phyloP scores from a whole-genome alignment of 1,140 invertebrate species.

The Cataglyphis hispanica region DNA sequence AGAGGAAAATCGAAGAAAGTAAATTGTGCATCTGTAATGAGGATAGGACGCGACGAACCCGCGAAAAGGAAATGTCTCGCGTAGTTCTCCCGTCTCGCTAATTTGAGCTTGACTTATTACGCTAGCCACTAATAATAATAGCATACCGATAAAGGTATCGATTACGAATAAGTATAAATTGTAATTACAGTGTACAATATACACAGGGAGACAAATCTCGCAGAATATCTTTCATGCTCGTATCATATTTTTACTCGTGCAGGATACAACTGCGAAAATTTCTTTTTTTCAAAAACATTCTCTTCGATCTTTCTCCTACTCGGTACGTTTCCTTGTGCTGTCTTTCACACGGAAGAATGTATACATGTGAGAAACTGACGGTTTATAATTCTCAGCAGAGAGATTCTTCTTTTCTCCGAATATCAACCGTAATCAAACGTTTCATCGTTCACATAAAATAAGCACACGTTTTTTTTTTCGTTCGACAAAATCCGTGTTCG shows the following conservation, averaged over 20 bases:
- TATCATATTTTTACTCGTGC: constrained; percentile 4
- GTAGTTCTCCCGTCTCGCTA: constrained; percentile 70
- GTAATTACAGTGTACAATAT: constrained; percentile 85
- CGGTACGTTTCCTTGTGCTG: constrained; percentile 19
- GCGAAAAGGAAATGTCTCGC: constrained; percentile 24
- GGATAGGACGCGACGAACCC: constrained; percentile 67
- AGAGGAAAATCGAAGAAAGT: constrained; percentile 31
- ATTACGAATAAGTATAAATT: constrained; percentile 85
- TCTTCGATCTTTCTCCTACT: neutral
- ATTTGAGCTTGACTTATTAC: constrained; percentile 84
- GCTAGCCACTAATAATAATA: constrained; percentile 80
- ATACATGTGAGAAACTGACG: constrained; percentile 1
- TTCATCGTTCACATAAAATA: neutral
- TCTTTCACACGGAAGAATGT: constrained; percentile 26
- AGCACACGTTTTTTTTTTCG: neutral
- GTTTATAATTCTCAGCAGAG: neutral
- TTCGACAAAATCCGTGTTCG: neutral
- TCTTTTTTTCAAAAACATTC: constrained; percentile 19
- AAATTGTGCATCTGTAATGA: constrained; percentile 77
- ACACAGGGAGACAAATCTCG: constrained; percentile 80
- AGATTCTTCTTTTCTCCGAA: neutral
- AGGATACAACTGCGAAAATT: constrained; percentile 48
- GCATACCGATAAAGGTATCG: constrained; percentile 83
- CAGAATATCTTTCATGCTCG: constrained; percentile 51
- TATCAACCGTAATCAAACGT: neutral